Evolutionary conservation across 2,113 vertebrate species (phyloP).

Genomic region (Ictalurus punctatus): DNA sequence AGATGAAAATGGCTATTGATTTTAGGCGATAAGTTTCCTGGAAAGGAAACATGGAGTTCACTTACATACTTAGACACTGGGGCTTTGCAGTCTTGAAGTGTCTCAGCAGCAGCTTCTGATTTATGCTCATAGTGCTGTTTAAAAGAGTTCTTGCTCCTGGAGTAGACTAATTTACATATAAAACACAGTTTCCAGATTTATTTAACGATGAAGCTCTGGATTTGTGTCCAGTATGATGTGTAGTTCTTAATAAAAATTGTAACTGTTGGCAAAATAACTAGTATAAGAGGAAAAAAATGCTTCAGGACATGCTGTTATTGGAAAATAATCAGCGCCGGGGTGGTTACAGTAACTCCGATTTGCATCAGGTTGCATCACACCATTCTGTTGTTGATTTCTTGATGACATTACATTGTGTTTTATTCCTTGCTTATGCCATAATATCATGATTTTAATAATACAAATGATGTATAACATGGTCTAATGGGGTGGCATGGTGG

Average conservation of each 20-base stretch:
- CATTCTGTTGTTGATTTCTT: not conserved
- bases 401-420: not conserved
- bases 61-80: not conserved
- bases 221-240: not conserved
- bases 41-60: not conserved
- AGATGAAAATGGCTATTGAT: conserved; percentile 39
- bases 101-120: not conserved
- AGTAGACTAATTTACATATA: not conserved
- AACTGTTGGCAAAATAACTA: not conserved
- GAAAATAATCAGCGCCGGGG: not conserved
- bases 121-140: not conserved
- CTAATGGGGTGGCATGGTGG: too few relatives aligned
- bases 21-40: conserved; percentile 16
- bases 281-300: not conserved
- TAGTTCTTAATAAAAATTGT: not conserved
- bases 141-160: not conserved
- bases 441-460: not conserved
- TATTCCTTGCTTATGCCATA: not conserved
- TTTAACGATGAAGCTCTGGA: not conserved
- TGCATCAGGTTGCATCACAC: not conserved
- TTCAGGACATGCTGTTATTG: not conserved
- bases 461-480: not conserved
- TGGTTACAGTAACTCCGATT: not conserved
- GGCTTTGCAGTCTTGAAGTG: not conserved
- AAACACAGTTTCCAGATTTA: not conserved